Conservation (phyloP, 2,113 vertebrate genomes). For the Octodon degus region DNA sequence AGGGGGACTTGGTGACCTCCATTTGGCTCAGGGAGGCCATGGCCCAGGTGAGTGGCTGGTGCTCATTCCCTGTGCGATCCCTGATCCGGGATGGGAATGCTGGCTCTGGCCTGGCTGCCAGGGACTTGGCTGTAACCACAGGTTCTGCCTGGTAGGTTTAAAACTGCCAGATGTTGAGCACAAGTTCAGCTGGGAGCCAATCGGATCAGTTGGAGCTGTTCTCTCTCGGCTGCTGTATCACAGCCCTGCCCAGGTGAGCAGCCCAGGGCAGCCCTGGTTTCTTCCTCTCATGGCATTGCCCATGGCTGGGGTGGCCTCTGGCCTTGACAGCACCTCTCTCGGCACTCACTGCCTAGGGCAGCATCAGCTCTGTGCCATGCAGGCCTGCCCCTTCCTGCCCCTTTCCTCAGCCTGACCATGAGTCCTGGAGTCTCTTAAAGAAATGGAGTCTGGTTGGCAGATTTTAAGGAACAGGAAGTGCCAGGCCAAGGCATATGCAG, state of each 20-base stretch:
- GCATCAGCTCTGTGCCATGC: not conserved
- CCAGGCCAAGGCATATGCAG: no score
- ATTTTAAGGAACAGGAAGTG: not conserved
- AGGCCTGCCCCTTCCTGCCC: not conserved
- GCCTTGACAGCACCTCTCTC: not conserved
- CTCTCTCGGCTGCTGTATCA: not conserved
- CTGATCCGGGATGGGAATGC: no score
- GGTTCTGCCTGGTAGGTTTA: not conserved
- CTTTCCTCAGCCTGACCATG: not conserved
- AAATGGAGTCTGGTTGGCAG: fast-evolving
- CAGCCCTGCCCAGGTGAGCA: not conserved
- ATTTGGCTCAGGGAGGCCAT: not conserved
- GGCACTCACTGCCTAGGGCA: not conserved
- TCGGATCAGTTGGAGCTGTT: not conserved
- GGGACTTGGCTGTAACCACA: fast-evolving
- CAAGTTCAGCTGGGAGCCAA: no score
- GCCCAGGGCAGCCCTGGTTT: not conserved
- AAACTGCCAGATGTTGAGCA: fast-evolving
- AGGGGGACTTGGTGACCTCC: not conserved
- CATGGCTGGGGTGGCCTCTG: fast-evolving
- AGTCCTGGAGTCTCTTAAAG: not conserved
- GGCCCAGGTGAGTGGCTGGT: not conserved
- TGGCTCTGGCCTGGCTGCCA: not conserved
- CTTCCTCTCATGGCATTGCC: not conserved
- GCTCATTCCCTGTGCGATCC: fast-evolving